Base-by-base conservation (phyloP, 2,113 vertebrate species). In the Camelus dromedarius region DNA sequence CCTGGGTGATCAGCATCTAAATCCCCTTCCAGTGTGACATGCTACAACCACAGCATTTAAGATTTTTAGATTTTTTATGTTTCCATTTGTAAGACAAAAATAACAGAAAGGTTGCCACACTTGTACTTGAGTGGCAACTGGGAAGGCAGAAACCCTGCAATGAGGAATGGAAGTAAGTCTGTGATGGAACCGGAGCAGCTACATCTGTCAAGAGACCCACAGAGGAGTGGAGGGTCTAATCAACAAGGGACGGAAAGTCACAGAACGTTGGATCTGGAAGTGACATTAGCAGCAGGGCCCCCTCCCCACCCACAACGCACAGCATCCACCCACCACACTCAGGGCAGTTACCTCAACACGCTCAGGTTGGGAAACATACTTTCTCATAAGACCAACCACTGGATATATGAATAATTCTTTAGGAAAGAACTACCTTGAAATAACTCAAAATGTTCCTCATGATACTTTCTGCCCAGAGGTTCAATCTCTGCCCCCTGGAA, bases 301-400 rank as follows among this genome's bases (percentile, higher is more conserved):
- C 14, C 15, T 10, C 3, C 0, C 42, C 16, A 30, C 11, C 15
- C 13, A 2, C 0, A 50, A n/a, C 0, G 62, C 48, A 60, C 3
- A 26, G 18, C 16, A 42, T 8, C 64, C 26, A 32, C 11, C 52
- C 30, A 11, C 22, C 26, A 32, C 46, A 9, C 10, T 52, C 60
- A 3, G 6, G 1, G 69, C 8, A 14, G 52, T 64, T 22, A 18
- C 5, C 46, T 38, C 13, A 30, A n/a, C 62, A 38, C 1, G 2
- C 67, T 83, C n/a, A 18, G 10, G 9, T 22, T 22, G 24, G 26
- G 83, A 72, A 75, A 30, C 8, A 30, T 9, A 18, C 48, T 72
- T 75, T 89, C 50, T 94, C 77, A 73, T 3, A 56, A 84, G 64
- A 48, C 5, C 62, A 42, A 52, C 15, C 8, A 24, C 3, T 62